A percentile compares a stretch with the other conserved stretches of the same genome.
Conservation (phyloP, 2,888 invertebrate genomes). For the Amphipyra tragopoginis region DNA sequence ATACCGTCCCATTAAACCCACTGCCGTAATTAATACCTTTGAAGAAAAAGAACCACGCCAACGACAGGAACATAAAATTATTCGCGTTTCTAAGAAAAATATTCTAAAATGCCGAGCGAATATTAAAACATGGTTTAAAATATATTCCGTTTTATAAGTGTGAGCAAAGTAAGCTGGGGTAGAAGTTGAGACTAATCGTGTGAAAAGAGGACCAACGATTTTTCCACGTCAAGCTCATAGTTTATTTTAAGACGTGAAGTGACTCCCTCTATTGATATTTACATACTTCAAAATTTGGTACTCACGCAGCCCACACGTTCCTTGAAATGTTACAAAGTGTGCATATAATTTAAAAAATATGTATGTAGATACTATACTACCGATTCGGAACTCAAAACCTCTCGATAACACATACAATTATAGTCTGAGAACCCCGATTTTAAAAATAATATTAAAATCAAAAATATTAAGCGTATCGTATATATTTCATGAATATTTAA, state of each 20-base stretch:
- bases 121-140: conserved; percentile 39
- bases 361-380: conserved; percentile 3
- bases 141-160: conserved; percentile 16
- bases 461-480: conserved; percentile 49
- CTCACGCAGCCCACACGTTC: conserved; percentile 23
- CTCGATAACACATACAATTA: conserved; percentile 3
- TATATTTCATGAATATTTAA: conserved; percentile 78
- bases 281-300: conserved; percentile 19
- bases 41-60: conserved; percentile 70
- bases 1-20: conserved; percentile 78
- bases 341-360: conserved; percentile 1
- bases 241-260: conserved; percentile 30
- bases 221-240: conserved; percentile 19
- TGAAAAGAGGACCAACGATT: conserved; percentile 16
- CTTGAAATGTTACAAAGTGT: conserved; percentile 3
- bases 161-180: not conserved
- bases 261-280: conserved; percentile 24
- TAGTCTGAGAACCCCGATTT: conserved; percentile 11
- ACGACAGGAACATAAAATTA: conserved; percentile 73
- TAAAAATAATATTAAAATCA: conserved; percentile 58
- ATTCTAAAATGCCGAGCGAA: conserved; percentile 58
- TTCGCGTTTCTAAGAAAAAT: conserved; percentile 75
- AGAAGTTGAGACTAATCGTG: conserved; percentile 21
- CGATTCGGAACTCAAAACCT: conserved; percentile 5
- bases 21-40: conserved; percentile 78